Evolutionary conservation across 2,113 vertebrate genomes (phyloP).

Genomic region (Agapornis roseicollis): DNA sequence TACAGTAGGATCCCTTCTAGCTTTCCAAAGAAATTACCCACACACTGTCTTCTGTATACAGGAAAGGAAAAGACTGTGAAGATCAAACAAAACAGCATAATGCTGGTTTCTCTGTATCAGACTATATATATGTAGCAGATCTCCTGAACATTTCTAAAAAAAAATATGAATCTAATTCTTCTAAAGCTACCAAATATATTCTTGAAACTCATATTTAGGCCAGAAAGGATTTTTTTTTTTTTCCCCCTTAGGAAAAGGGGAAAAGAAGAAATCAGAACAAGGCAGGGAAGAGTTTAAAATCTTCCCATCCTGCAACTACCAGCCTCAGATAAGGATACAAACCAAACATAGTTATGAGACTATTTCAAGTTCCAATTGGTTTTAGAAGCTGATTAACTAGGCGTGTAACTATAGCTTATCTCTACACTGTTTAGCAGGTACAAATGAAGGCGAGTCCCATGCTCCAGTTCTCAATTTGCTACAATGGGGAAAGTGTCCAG

Average conservation of each 20-base stretch:
- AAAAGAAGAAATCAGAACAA: not conserved
- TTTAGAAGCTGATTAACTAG: not conserved
- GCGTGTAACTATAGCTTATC: not conserved
- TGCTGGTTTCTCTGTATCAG: not conserved
- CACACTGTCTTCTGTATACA: not conserved
- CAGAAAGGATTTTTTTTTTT: not conserved
- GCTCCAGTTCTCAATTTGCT: not conserved
- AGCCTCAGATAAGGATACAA: not conserved
- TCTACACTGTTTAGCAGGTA: fast-evolving
- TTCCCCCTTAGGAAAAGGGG: fast-evolving
- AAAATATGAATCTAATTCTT: not conserved
- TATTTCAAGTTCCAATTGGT: not conserved
- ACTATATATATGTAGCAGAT: not conserved
- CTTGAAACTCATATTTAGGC: not conserved
- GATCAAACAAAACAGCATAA: not conserved
- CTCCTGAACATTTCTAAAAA: not conserved
- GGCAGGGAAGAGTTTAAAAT: not conserved
- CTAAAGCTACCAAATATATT: not conserved
- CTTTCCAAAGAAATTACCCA: not conserved
- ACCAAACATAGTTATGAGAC: not conserved
- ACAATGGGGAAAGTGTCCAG: not conserved
- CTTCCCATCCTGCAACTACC: not conserved
- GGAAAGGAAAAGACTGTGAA: not conserved
- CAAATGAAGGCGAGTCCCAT: not conserved
- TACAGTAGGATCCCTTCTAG: not conserved